Evolutionary conservation across 2,797 vertebrate genomes (phyloP).

Genomic region (Galago senegalensis): DNA sequence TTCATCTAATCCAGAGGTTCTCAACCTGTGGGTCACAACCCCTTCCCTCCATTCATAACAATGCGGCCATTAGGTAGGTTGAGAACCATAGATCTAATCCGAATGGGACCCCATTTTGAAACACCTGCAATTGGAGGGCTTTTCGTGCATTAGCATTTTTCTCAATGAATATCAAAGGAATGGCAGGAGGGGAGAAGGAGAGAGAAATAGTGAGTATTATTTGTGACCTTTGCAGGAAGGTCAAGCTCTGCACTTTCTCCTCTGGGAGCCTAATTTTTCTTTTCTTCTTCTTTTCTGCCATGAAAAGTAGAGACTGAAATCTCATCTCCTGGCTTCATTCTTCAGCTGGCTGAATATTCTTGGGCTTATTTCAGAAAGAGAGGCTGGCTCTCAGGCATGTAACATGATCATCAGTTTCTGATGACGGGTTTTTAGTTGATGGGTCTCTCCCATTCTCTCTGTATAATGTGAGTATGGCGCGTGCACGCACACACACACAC

Average conservation of each 20-base stretch:
- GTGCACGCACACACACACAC: too few relatives aligned
- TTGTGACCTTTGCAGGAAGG: not conserved
- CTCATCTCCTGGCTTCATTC: not conserved
- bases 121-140: not conserved
- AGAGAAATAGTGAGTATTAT: not conserved
- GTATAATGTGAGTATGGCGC: not conserved
- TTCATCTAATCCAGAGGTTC: not conserved
- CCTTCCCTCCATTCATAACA: too few relatives aligned
- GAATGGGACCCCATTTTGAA: not conserved
- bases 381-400: not conserved
- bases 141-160: not conserved
- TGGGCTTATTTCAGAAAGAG: not conserved
- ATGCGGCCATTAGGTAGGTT: too few relatives aligned
- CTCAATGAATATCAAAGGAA: not conserved
- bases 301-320: not conserved
- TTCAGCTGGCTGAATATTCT: not conserved
- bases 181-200: not conserved
- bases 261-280: not conserved
- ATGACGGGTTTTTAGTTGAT: not conserved
- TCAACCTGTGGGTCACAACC: too few relatives aligned
- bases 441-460: not conserved
- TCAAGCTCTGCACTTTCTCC: not conserved
- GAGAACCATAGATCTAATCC: not conserved
- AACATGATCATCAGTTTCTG: too few relatives aligned
- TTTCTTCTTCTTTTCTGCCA: slow-evolving; percentile 14